A percentile compares a stretch with the other conserved stretches of the same genome.
These are phyloP conservation scores for Sebastes itinus DNA, from an alignment of 2,797 vertebrate species.

Conservation along the genomic window DNA sequence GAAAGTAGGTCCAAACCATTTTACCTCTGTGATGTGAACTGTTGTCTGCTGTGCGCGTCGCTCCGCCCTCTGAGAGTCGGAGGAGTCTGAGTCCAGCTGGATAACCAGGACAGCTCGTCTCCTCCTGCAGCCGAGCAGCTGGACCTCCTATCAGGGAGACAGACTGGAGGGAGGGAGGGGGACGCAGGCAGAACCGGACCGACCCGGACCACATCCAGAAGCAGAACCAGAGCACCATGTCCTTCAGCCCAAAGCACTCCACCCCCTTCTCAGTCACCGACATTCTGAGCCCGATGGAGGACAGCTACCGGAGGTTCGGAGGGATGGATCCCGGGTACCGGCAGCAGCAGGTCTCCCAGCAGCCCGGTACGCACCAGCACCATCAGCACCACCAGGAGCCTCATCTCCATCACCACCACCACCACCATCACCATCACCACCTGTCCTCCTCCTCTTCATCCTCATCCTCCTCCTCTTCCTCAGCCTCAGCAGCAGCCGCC, in stretches of 20 bases:
- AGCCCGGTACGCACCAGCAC: conserved; percentile 77
- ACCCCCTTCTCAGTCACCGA: conserved; percentile 95
- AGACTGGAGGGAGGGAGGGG: conserved; percentile 60
- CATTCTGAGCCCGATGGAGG: conserved; percentile 95
- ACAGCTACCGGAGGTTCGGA: conserved; percentile 92
- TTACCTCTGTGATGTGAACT: conserved; percentile 76
- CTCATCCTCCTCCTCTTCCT: conserved; percentile 67
- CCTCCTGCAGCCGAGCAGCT: conserved; percentile 75
- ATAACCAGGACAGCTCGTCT: conserved; percentile 76
- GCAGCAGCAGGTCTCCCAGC: conserved; percentile 76
- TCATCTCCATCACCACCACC: conserved; percentile 55
- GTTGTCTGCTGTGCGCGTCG: conserved; percentile 82
- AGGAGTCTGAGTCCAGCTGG: conserved; percentile 85
- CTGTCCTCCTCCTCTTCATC: conserved; percentile 53
- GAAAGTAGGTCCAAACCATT: conserved; percentile 39
- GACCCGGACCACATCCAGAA: conserved; percentile 6
- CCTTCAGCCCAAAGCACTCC: conserved; percentile 95
- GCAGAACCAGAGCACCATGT: conserved; percentile 82
- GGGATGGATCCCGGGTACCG: conserved; percentile 83
- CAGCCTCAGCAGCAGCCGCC: conserved; percentile 40
- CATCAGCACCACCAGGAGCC: conserved; percentile 60
- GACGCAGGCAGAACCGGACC: conserved; percentile 27
- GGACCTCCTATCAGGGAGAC: conserved; percentile 70
- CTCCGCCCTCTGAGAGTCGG: conserved; percentile 78
- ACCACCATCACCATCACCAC: conserved; percentile 67